Conservation (phyloP, 1,140 invertebrate species). For the Plectrocnemia conspersa region DNA sequence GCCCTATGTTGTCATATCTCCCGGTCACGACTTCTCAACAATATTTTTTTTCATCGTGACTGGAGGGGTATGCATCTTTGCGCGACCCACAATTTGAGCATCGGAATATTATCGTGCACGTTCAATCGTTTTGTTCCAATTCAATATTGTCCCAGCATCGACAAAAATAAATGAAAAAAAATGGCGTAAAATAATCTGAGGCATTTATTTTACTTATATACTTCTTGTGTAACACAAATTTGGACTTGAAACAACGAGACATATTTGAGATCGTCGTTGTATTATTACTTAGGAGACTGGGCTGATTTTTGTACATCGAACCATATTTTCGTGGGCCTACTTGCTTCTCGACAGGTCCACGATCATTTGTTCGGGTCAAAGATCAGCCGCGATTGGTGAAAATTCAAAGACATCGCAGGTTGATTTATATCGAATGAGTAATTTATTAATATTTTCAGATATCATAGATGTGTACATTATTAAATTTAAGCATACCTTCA, state of each 20-base stretch:
- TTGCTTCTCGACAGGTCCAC: constrained; percentile 36
- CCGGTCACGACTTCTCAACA: constrained; percentile 11
- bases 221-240: constrained; percentile 11
- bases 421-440: too few relatives aligned
- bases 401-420: constrained; percentile 21
- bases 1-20: constrained; percentile 31
- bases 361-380: constrained; percentile 23
- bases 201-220: constrained; percentile 36
- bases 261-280: constrained; percentile 5
- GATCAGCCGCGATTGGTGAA: constrained; percentile 7
- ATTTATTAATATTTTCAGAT: too few relatives aligned
- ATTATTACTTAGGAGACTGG: neutral
- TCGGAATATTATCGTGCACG: neutral
- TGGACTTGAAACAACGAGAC: too few relatives aligned
- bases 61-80: constrained; percentile 20
- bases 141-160: constrained; percentile 27
- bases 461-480: too few relatives aligned
- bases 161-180: constrained; percentile 26
- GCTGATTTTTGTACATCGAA: constrained; percentile 16
- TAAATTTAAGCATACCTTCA: too few relatives aligned
- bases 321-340: constrained; percentile 32
- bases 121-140: neutral
- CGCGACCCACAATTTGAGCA: constrained; percentile 21
- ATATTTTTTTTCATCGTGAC: constrained; percentile 17
- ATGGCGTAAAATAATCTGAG: constrained; percentile 34